Evolutionary conservation across 1,140 invertebrate genomes (phyloP), one percentile per base, ranked within the genome.

Genomic region (Gryllus bimaculatus): DNA sequence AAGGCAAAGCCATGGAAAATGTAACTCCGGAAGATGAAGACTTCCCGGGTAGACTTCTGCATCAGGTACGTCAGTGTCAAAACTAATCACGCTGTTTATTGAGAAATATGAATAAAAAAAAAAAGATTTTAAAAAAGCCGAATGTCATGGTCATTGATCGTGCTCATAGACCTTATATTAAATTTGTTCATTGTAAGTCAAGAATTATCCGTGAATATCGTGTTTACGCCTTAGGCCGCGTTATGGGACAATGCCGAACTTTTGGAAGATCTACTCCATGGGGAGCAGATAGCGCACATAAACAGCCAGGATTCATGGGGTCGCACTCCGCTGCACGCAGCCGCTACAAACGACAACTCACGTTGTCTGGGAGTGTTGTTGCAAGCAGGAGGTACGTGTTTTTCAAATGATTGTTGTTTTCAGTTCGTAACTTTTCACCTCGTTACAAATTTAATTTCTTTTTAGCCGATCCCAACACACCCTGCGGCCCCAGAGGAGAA

Each of bases 241-340:
- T 85, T 97, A 26, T 98, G 95, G 94, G 94, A 97, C 85, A 97
- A 97, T 84, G 90, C 92, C 13, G 95, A 97, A 83, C 87, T 97
- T 2, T 86, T 97, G 47, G 90, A 93, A 84, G 95, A 96, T 86
- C 86, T 98, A 49, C 83, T 98, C 6, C 88, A 91, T 78, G 93
- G 92, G 5, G 93, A 93, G 48, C 89, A 93, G 82, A 85, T 89
- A 47, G 85, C 87, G n/a, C 89, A 91, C 75, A 90, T 95, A 20
- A 92, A 96, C 85, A 91, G 90, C 76, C 89, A 90, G 79, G 94
- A 96, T 84, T 90, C 90, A 7, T 93, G 91, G 90, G 93, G 94
- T 0, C 86, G 94, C 18, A 95, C 93, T 13, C 91, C 94, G 0
- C 86, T 97, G 5, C 95, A 97, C 86, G 94, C 94, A 0, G 94